A percentile compares a stretch with the other conserved stretches of the same genome.
Conservation (phyloP, 2,888 invertebrate species). For the Cephus spinipes region DNA sequence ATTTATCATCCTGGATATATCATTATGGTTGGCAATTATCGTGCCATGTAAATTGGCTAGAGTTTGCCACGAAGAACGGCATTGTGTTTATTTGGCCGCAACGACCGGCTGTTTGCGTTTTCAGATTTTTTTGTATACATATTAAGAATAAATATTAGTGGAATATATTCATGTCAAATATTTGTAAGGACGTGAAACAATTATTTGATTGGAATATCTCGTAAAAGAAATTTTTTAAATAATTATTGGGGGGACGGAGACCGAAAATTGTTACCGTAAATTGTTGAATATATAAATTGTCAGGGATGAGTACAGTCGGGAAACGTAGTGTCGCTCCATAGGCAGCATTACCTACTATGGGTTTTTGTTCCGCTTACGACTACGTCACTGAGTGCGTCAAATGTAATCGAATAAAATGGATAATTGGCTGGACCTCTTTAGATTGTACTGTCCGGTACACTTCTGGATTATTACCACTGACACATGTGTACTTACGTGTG, state of each 20-base stretch:
- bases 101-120: neutral
- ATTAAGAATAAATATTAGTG: neutral
- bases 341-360: neutral
- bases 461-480: neutral
- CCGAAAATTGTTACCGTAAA: too few relatives aligned
- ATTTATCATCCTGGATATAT: neutral
- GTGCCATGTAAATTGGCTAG: neutral
- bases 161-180: neutral
- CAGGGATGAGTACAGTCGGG: neutral
- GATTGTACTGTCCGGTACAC: neutral
- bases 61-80: neutral
- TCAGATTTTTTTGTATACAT: neutral
- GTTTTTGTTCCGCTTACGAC: neutral
- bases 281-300: neutral
- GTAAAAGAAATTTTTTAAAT: too few relatives aligned
- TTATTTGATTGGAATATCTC: neutral
- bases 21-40: neutral
- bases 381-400: conserved; percentile 11
- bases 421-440: conserved; percentile 34
- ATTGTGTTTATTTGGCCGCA: neutral
- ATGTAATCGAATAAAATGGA: conserved; percentile 49
- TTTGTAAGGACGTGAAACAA: neutral
- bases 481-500: neutral
- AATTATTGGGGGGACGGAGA: too few relatives aligned
- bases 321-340: neutral